phyloP scores from a whole-genome alignment of 1,140 invertebrate genomes.

The Coelopa frigida region DNA sequence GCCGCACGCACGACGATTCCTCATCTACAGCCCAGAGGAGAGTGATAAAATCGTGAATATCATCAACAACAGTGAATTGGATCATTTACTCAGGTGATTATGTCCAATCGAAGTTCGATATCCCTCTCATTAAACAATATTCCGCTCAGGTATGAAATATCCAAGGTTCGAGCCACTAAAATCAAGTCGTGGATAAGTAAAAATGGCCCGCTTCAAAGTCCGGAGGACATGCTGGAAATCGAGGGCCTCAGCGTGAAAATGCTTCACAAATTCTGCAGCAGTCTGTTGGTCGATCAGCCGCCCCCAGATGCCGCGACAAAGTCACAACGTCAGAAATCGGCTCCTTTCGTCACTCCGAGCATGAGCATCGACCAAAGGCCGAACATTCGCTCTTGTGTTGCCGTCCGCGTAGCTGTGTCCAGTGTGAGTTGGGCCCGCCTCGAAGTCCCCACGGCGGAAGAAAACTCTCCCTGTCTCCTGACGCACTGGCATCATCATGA shows the following conservation, averaged over 20 bases:
- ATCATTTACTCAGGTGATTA: constrained; percentile 21
- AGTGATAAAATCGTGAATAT: constrained; percentile 18
- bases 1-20: too few species aligned
- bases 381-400: constrained; percentile 22
- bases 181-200: constrained; percentile 25
- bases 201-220: constrained; percentile 23
- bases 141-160: constrained; percentile 31
- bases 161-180: constrained; percentile 27
- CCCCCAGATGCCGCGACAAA: background rate
- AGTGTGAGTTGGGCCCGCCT: constrained; percentile 36
- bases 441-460: constrained; percentile 10
- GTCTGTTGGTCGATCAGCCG: constrained; percentile 12
- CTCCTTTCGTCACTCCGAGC: constrained; percentile 27
- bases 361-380: constrained; percentile 21
- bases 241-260: constrained; percentile 37
- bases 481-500: constrained; percentile 39
- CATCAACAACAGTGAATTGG: constrained; percentile 18
- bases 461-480: constrained; percentile 15
- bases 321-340: constrained; percentile 14
- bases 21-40: constrained; percentile 14
- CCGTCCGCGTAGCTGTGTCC: constrained; percentile 32
- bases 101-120: background rate
- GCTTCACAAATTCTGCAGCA: constrained; percentile 30
- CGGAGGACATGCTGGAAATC: constrained; percentile 28
- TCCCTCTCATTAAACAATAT: background rate